Evolutionary conservation across 2,113 vertebrate species (phyloP).

Genomic region (Gavia stellata): DNA sequence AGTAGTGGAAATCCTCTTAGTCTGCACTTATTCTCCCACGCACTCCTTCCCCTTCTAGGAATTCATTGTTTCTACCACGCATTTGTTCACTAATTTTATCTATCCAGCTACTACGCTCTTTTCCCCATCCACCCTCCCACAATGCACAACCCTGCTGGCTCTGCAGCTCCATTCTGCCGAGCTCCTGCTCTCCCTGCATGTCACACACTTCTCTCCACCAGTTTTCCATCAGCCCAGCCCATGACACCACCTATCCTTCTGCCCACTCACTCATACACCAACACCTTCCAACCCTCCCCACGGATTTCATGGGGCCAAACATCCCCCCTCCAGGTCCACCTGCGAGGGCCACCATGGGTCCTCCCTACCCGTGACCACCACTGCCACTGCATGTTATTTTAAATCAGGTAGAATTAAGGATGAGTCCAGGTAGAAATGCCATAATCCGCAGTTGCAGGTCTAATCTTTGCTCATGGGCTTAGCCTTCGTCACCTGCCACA

Average conservation of each 20-base stretch:
- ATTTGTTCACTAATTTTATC: slow-evolving; percentile 31
- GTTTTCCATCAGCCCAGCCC: not conserved
- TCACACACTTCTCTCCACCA: not conserved
- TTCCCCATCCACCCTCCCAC: not conserved
- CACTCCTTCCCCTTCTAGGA: slow-evolving; percentile 10
- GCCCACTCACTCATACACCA: not conserved
- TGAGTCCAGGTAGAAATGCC: slow-evolving; percentile 32
- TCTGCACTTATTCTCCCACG: not conserved
- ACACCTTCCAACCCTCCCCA: not conserved
- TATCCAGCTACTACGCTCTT: not conserved
- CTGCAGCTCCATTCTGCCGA: not conserved
- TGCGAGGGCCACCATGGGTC: not conserved
- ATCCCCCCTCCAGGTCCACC: not conserved
- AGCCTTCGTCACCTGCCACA: not conserved
- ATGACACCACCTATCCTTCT: not conserved
- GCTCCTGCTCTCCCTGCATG: not conserved
- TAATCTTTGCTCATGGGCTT: slow-evolving; percentile 20
- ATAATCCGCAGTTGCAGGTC: not conserved
- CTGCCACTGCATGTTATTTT: not conserved
- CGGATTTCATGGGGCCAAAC: not conserved
- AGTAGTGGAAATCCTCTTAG: slow-evolving; percentile 18
- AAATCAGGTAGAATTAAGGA: slow-evolving; percentile 31
- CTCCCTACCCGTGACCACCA: not conserved
- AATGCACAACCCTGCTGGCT: not conserved
- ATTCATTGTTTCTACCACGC: not conserved